Conservation (phyloP, 2,888 invertebrate genomes). For the Agonopterix alstromeriana region DNA sequence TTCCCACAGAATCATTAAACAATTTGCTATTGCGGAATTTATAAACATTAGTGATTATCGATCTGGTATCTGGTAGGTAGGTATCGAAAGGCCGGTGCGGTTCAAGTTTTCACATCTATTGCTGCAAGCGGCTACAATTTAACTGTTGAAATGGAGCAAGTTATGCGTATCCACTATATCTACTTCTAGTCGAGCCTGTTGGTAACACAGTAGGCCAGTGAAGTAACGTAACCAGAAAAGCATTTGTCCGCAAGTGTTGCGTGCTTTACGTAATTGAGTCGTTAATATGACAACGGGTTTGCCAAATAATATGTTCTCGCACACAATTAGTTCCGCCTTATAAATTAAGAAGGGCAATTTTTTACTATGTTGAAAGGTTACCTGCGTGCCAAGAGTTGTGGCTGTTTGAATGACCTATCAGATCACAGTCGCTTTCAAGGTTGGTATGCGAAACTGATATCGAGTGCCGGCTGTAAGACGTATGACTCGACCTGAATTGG, state of each 20-base stretch:
- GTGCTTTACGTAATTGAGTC: conserved; percentile 52
- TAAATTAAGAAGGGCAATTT: conserved; percentile 56
- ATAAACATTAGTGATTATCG: conserved; percentile 4
- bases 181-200: conserved; percentile 38
- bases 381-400: conserved; percentile 21
- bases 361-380: conserved; percentile 14
- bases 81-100: conserved; percentile 24
- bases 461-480: conserved; percentile 30
- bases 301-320: conserved; percentile 38
- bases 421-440: conserved; percentile 54
- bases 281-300: conserved; percentile 49
- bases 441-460: conserved; percentile 49
- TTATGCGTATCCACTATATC: conserved; percentile 36
- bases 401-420: conserved; percentile 39
- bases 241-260: conserved; percentile 40
- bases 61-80: not conserved
- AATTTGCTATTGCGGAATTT: conserved; percentile 12
- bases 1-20: conserved; percentile 12
- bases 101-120: conserved; percentile 36
- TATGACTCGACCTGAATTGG: conserved; percentile 28
- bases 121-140: conserved; percentile 36
- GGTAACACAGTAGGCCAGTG: conserved; percentile 35
- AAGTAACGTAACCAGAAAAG: conserved; percentile 39
- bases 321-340: conserved; percentile 59
- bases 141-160: conserved; percentile 44